These are phyloP conservation scores for Drepanosiphum platanoidis DNA, from an alignment of 2,888 invertebrate species.

Conservation along the genomic window DNA sequence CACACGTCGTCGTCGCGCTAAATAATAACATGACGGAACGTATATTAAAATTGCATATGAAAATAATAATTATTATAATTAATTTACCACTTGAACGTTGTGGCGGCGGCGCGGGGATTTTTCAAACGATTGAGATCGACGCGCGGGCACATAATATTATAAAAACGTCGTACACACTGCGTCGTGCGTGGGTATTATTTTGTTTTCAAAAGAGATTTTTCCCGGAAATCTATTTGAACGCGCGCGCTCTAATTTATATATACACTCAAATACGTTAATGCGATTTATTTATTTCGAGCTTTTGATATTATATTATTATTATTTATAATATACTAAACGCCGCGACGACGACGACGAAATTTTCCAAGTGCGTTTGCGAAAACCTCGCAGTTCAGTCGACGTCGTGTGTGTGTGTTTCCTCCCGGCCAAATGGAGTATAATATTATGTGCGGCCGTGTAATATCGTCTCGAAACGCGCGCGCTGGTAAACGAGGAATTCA, in stretches of 20 bases:
- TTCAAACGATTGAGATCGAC: background rate
- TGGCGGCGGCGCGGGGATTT: background rate
- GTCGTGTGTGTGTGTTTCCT: background rate
- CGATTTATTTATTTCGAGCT: background rate
- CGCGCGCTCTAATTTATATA: background rate
- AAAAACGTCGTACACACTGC: too few relatives aligned
- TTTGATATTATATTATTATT: background rate
- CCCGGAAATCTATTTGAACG: background rate
- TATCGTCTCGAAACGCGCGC: too few relatives aligned
- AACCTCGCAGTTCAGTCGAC: background rate
- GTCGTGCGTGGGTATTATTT: background rate
- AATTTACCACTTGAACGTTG: background rate
- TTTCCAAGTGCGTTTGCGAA: background rate
- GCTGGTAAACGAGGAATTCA: too few relatives aligned
- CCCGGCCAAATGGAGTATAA: background rate
- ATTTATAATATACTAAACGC: background rate
- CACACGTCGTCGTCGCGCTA: too few relatives aligned
- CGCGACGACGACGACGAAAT: background rate
- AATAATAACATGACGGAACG: too few relatives aligned
- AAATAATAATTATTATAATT: background rate
- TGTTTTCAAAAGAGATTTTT: background rate
- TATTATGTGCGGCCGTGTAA: too few relatives aligned
- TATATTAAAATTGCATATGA: too few relatives aligned
- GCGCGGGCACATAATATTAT: background rate
- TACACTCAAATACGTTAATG: background rate